Evolutionary conservation across 2,797 vertebrate genomes (phyloP).

Genomic region (Yasuhikotakia modesta): DNA sequence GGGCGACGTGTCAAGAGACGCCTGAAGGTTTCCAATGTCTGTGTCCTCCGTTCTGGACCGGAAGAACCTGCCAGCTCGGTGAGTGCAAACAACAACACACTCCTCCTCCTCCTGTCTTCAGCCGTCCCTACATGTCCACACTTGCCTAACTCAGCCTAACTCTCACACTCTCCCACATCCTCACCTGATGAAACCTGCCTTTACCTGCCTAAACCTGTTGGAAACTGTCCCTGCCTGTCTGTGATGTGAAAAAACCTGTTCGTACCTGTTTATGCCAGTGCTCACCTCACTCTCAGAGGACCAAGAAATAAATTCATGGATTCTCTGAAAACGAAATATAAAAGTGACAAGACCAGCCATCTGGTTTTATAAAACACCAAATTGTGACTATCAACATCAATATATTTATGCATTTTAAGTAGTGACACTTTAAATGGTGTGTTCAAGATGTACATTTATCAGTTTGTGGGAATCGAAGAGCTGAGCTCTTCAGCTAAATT

Average conservation of each 20-base stretch:
- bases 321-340: neutral
- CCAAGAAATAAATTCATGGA: neutral
- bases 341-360: neutral
- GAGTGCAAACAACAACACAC: slow-evolving; percentile 57
- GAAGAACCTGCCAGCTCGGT: slow-evolving; percentile 81
- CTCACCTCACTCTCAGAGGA: neutral
- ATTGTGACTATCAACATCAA: neutral
- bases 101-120: slow-evolving; percentile 29
- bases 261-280: neutral
- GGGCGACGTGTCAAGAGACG: slow-evolving; percentile 77
- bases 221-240: slow-evolving; percentile 22
- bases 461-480: neutral
- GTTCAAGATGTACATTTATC: neutral
- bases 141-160: slow-evolving; percentile 24
- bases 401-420: neutral
- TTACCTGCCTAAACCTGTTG: slow-evolving; percentile 45
- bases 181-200: slow-evolving; percentile 30
- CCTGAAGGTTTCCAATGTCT: slow-evolving; percentile 73
- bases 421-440: neutral
- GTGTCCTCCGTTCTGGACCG: slow-evolving; percentile 78
- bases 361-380: slow-evolving; percentile 5
- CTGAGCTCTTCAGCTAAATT: neutral
- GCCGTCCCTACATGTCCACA: slow-evolving; percentile 59
- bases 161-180: slow-evolving; percentile 40
- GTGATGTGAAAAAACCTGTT: slow-evolving; percentile 13